Percentiles rank a stretch among this genome's conserved stretches.
These are phyloP conservation scores for Acipenser transmontanus DNA, from an alignment of 2,797 vertebrate species.

Conservation along the genomic window DNA sequence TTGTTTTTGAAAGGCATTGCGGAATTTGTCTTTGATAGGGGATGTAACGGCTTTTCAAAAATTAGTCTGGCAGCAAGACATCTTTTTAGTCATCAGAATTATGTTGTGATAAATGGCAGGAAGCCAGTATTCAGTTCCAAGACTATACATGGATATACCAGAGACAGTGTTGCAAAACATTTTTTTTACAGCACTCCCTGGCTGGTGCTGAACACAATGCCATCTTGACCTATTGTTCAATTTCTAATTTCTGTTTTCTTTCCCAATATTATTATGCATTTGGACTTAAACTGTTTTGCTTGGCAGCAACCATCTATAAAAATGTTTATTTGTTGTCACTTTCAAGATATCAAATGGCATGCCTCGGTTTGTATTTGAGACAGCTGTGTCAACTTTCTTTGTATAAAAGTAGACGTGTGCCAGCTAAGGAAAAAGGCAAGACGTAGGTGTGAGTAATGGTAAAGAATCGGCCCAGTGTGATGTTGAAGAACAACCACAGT, in stretches of 20 bases:
- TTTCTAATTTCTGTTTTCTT: slow-evolving; percentile 55
- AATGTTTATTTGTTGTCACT: slow-evolving; percentile 62
- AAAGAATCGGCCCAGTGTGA: slow-evolving; percentile 7
- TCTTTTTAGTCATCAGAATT: slow-evolving; percentile 24
- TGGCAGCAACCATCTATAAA: slow-evolving; percentile 44
- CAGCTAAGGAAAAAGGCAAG: slow-evolving; percentile 11
- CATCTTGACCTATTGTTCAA: slow-evolving; percentile 64
- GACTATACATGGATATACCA: not conserved
- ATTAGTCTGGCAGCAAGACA: not conserved
- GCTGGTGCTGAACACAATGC: slow-evolving; percentile 46
- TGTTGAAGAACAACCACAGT: not conserved
- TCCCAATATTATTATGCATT: slow-evolving; percentile 37
- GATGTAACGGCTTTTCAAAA: not conserved
- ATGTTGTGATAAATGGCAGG: slow-evolving; percentile 29
- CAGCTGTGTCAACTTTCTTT: slow-evolving; percentile 54
- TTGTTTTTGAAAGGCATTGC: too few species aligned
- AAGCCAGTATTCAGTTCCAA: not conserved
- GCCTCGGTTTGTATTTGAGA: slow-evolving; percentile 31
- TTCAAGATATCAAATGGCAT: slow-evolving; percentile 47
- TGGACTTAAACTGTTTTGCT: slow-evolving; percentile 50
- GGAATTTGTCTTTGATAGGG: too few species aligned
- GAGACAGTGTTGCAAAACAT: slow-evolving; percentile 19
- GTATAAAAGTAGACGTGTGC: slow-evolving; percentile 11
- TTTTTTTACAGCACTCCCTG: slow-evolving; percentile 18
- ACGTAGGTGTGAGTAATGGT: slow-evolving; percentile 22